Evolutionary conservation across 2,113 vertebrate genomes (phyloP).

Genomic region (Anolis carolinensis): DNA sequence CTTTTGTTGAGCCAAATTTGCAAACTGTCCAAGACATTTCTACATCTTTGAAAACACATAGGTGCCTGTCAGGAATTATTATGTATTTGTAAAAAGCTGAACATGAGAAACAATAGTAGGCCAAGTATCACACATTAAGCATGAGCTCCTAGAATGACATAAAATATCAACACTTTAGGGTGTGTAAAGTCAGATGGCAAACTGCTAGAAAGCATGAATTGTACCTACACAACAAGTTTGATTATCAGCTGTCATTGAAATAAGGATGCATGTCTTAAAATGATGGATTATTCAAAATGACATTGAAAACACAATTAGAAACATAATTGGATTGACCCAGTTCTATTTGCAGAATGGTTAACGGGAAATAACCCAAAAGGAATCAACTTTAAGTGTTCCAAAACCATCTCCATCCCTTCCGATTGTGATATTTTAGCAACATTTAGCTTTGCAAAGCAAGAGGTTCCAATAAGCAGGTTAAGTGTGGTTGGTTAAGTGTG

Average conservation of each 20-base stretch:
- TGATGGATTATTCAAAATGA: background rate
- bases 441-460: slow-evolving; percentile 66
- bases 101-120: background rate
- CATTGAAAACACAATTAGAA: background rate
- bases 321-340: slow-evolving; percentile 33
- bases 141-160: background rate
- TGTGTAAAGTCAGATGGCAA: background rate
- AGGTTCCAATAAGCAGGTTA: slow-evolving; percentile 63
- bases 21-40: background rate
- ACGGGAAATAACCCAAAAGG: slow-evolving; percentile 65
- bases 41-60: background rate
- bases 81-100: background rate
- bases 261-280: background rate
- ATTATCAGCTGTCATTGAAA: background rate
- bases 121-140: background rate
- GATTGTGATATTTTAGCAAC: slow-evolving; percentile 7
- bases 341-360: slow-evolving; percentile 47
- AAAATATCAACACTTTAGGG: background rate
- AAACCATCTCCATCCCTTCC: background rate
- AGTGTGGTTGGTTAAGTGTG: slow-evolving; percentile 58
- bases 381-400: slow-evolving; percentile 30
- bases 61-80: background rate
- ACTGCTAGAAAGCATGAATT: too few species aligned
- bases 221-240: background rate
- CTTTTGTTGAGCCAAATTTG: background rate